Base-by-base conservation (phyloP, 2,888 invertebrate species). In the Hybos culiciformis region DNA sequence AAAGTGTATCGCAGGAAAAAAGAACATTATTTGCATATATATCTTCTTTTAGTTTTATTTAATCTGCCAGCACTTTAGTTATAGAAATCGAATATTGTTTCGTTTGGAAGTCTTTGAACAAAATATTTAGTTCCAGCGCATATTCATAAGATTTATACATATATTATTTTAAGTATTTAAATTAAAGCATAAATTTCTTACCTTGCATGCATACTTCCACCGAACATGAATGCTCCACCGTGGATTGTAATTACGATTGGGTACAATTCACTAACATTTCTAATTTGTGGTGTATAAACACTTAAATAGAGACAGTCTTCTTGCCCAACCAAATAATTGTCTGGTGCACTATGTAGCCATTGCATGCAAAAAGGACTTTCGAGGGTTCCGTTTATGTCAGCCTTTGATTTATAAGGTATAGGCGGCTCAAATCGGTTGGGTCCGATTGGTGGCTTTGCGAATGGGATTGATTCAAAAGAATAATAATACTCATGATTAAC, bases 181-280 rank as follows among this genome's bases (percentile, higher is more conserved):
- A n/a, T n/a, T n/a, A n/a, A n/a, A n/a, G n/a, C n/a, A n/a, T n/a
- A n/a, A n/a, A n/a, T n/a, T n/a, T n/a, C n/a, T n/a, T n/a, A n/a
- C n/a, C n/a, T n/a, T n/a, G n/a, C n/a, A n/a, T n/a, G n/a, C n/a
- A n/a, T n/a, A n/a, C n/a, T n/a, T n/a, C n/a, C n/a, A 1, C 80
- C 79, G 51, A 74, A 79, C 74, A 81, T 80, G 57, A 76, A 81
- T n/a, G 76, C 78, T 0, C 82, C 75, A 1, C 81, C 81, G 50
- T 80, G 81, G 45, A 82, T 75, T 55, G 65, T 74, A 2, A 79
- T 70, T 36, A 81, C 51, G 0, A 81, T 80, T 0, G 81, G 78
- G 23, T 77, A 63, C 7, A 63, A 60, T 1, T 68, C 63, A 0
- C 62, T 61, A 2, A 62, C 54, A 5, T 53, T 60, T n/a, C n/a